Percentiles rank a stretch among this genome's conserved stretches.
Evolutionary conservation across 2,797 vertebrate genomes (phyloP).

Genomic region (Peromyscus eremicus): DNA sequence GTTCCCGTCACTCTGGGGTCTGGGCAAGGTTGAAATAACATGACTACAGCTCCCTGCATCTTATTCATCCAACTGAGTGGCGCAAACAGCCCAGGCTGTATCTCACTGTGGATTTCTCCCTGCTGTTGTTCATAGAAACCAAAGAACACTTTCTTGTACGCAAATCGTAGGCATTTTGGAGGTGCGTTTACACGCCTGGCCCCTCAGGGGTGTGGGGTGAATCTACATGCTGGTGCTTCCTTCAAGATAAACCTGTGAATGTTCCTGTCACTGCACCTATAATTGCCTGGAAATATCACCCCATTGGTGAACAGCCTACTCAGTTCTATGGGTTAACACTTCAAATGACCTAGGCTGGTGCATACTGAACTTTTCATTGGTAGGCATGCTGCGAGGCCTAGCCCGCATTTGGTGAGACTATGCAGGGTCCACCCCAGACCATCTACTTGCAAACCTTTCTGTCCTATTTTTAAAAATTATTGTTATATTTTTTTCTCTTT

Average conservation of each 20-base stretch:
- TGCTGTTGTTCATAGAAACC: background rate
- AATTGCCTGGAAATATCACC: background rate
- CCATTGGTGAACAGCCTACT: background rate
- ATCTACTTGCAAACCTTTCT: accelerated
- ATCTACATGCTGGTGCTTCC: constrained; percentile 68
- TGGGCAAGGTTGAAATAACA: constrained; percentile 58
- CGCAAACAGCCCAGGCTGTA: constrained; percentile 48
- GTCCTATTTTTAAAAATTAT: background rate
- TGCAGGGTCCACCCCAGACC: background rate
- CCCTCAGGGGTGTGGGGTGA: constrained; percentile 28
- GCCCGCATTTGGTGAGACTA: background rate
- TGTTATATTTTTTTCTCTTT: background rate
- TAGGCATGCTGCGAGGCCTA: background rate
- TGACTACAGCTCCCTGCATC: constrained; percentile 8
- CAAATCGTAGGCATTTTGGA: constrained; percentile 71
- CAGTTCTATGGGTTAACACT: constrained; percentile 63
- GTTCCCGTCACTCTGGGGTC: constrained; percentile 49
- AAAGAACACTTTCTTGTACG: constrained; percentile 64
- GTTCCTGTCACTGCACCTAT: constrained; percentile 8
- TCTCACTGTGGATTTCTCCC: background rate
- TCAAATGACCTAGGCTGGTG: constrained; percentile 5
- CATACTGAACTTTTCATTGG: constrained; percentile 23
- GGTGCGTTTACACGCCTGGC: constrained; percentile 71
- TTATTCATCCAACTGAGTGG: constrained; percentile 57
- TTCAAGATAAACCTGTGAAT: background rate